These are phyloP conservation scores for Mugil cephalus DNA, from an alignment of 2,113 vertebrate species.

Conservation along the genomic window DNA sequence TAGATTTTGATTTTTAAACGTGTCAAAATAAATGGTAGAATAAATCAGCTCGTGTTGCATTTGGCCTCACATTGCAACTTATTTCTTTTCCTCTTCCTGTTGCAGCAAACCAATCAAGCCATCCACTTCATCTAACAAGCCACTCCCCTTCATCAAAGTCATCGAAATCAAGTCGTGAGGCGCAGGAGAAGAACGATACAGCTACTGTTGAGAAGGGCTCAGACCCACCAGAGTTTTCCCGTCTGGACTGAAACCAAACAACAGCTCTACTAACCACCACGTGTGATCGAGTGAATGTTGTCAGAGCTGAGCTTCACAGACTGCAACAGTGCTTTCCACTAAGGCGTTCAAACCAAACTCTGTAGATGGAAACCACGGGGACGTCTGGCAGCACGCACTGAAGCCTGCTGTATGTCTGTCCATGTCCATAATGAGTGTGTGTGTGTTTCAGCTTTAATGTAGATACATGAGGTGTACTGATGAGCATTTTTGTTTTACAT, in stretches of 20 bases:
- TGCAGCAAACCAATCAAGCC: conserved; percentile 84
- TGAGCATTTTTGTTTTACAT: conserved; percentile 32
- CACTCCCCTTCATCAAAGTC: conserved; percentile 91
- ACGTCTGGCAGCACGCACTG: neutral
- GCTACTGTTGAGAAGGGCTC: neutral
- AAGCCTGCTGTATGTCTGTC: neutral
- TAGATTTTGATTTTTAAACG: neutral
- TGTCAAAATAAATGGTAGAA: neutral
- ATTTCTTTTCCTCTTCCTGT: conserved; percentile 14
- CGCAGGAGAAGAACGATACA: neutral
- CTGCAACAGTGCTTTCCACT: conserved; percentile 16
- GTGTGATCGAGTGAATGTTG: neutral
- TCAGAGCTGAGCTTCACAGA: conserved; percentile 15
- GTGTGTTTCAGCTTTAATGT: conserved; percentile 36
- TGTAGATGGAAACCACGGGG: conserved; percentile 36
- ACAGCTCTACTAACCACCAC: conserved; percentile 3
- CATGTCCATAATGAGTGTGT: neutral
- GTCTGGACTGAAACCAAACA: conserved; percentile 43
- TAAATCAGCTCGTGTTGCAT: neutral
- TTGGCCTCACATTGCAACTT: neutral
- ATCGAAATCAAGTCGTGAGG: conserved; percentile 89
- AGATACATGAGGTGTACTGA: conserved; percentile 16
- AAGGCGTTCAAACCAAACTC: conserved; percentile 13
- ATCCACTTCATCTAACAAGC: conserved; percentile 84
- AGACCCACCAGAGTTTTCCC: conserved; percentile 1